These are phyloP conservation scores for Danio jaintianensis DNA, from an alignment of 2,797 vertebrate genomes.

Conservation along the genomic window DNA sequence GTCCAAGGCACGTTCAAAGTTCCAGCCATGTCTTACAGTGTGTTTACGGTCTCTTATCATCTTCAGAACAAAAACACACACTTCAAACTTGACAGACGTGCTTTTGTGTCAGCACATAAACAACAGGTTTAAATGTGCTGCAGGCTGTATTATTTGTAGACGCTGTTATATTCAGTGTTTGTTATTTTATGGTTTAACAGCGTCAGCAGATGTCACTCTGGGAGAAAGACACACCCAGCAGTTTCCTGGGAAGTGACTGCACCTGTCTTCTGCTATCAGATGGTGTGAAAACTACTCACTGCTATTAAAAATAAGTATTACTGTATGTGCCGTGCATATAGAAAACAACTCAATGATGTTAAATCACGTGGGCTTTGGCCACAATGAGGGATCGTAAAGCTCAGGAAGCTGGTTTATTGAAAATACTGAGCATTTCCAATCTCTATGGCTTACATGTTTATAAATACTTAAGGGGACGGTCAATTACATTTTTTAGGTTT, in stretches of 20 bases:
- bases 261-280: conserved; percentile 49
- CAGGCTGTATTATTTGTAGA: conserved; percentile 50
- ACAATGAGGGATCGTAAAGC: neutral
- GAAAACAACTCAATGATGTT: neutral
- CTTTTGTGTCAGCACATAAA: conserved; percentile 49
- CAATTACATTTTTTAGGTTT: too few species aligned
- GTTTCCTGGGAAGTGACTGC: conserved; percentile 49
- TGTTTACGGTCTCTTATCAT: conserved; percentile 36
- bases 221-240: conserved; percentile 42
- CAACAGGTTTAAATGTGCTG: conserved; percentile 40
- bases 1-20: conserved; percentile 21
- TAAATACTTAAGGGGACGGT: too few species aligned
- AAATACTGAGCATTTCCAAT: too few species aligned
- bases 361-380: neutral
- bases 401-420: neutral
- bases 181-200: conserved; percentile 47
- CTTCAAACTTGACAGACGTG: conserved; percentile 26
- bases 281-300: conserved; percentile 11
- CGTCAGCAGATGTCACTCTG: conserved; percentile 54
- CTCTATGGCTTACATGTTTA: too few species aligned
- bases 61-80: conserved; percentile 35
- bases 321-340: neutral
- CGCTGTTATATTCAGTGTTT: conserved; percentile 46
- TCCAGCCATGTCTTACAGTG: conserved; percentile 27
- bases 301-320: conserved; percentile 10